phyloP scores from a whole-genome alignment of 2,113 vertebrate species.

The Myrmecophaga tridactyla region DNA sequence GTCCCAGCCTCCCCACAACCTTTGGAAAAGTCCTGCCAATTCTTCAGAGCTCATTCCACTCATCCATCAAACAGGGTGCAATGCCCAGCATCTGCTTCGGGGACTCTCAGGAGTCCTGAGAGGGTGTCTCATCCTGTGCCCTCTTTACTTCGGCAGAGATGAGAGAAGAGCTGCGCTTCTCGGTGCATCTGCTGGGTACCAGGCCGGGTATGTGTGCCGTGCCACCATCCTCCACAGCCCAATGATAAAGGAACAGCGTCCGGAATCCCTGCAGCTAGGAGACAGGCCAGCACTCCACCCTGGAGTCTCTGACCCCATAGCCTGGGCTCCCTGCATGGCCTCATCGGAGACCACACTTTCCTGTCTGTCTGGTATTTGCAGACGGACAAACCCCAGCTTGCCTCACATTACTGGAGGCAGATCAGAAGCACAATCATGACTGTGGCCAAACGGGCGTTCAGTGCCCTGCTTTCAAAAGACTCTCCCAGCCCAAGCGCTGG shows the following conservation, averaged over 20 bases:
- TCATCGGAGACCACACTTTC: neutral
- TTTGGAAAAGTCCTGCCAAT: too few relatives aligned
- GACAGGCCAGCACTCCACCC: neutral
- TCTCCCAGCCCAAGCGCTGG: neutral
- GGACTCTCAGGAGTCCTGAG: neutral
- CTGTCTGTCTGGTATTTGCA: neutral
- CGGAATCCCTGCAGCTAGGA: too few relatives aligned
- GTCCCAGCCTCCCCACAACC: neutral
- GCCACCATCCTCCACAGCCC: neutral
- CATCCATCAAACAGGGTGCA: neutral
- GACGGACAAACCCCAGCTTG: neutral
- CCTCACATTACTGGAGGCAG: too few relatives aligned
- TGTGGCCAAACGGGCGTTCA: neutral
- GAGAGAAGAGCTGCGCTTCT: neutral
- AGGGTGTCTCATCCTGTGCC: too few relatives aligned
- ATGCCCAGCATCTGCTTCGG: accelerated
- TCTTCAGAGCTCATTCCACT: neutral
- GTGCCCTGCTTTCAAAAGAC: neutral
- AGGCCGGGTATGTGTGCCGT: neutral
- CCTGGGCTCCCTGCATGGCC: neutral
- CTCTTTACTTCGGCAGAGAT: neutral
- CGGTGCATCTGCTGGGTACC: accelerated
- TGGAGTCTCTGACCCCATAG: neutral
- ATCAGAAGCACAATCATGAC: neutral
- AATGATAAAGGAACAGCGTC: too few relatives aligned